Percentiles rank a stretch among this genome's conserved stretches.
phyloP scores from a whole-genome alignment of 2,888 invertebrate genomes.

The Latrodectus hesperus region DNA sequence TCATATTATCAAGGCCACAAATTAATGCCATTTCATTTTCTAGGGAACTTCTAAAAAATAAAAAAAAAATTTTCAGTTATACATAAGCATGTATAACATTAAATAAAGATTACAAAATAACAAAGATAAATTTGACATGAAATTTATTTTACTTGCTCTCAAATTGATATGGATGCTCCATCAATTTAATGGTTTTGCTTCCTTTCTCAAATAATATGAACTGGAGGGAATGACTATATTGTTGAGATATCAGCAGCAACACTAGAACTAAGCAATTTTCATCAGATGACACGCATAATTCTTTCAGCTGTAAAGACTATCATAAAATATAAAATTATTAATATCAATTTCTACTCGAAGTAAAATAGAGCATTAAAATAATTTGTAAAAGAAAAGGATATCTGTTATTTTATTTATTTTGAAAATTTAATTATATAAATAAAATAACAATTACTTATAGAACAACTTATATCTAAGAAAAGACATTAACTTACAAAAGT shows the following conservation, averaged over 20 bases:
- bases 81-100: neutral
- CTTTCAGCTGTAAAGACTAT: conserved; percentile 34
- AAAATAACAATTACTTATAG: no score
- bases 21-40: conserved; percentile 22
- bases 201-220: conserved; percentile 57
- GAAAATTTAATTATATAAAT: no score
- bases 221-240: conserved; percentile 35
- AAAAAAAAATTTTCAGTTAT: neutral
- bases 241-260: conserved; percentile 29
- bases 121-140: neutral
- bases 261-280: conserved; percentile 32
- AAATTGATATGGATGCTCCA: conserved; percentile 58
- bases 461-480: no score
- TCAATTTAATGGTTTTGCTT: conserved; percentile 49
- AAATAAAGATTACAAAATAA: neutral
- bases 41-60: conserved; percentile 3
- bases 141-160: conserved; percentile 26
- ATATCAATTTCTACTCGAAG: neutral
- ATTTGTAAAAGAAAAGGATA: neutral
- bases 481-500: no score
- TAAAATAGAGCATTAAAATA: neutral
- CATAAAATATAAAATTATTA: neutral
- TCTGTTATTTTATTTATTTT: no score
- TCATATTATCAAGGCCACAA: conserved; percentile 33
- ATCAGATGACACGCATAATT: conserved; percentile 28